These are phyloP conservation scores for Panagrolaimus sp. DNA, from an alignment of 1,140 invertebrate genomes.

Conservation along the genomic window DNA sequence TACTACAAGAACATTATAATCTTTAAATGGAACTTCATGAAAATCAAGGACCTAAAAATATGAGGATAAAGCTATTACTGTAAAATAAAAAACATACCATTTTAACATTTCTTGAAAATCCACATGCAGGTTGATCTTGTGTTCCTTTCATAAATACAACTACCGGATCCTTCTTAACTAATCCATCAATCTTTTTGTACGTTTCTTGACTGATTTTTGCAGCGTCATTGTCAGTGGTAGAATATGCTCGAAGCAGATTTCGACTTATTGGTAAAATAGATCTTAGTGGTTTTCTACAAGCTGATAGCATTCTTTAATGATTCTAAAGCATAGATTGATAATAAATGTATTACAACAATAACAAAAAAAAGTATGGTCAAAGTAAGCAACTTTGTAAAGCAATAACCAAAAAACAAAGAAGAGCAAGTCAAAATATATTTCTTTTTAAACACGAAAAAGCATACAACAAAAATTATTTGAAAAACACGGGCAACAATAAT, in stretches of 20 bases:
- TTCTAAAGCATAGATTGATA: too few relatives aligned
- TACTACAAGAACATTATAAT: conserved; percentile 6
- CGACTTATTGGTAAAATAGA: not conserved
- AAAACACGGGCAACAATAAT: too few relatives aligned
- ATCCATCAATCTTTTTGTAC: conserved; percentile 15
- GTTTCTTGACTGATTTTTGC: conserved; percentile 10
- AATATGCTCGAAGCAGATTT: not conserved
- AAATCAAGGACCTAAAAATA: conserved; percentile 49
- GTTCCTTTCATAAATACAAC: conserved; percentile 58
- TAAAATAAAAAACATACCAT: conserved; percentile 29
- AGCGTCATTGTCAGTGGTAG: not conserved
- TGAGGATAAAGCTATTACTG: conserved; percentile 16
- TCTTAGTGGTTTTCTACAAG: not conserved
- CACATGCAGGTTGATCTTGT: conserved; percentile 47
- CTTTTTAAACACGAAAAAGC: too few relatives aligned
- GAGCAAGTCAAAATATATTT: too few relatives aligned
- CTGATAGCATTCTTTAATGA: too few relatives aligned
- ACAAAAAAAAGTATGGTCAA: too few relatives aligned
- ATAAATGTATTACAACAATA: too few relatives aligned
- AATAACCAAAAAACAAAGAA: too few relatives aligned
- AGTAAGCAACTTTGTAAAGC: too few relatives aligned
- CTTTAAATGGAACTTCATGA: conserved; percentile 46
- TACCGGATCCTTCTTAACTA: conserved; percentile 30
- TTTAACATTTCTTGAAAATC: conserved; percentile 55
- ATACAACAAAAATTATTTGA: too few relatives aligned